These are phyloP conservation scores for Dromiciops gliroides DNA, from an alignment of 2,113 vertebrate genomes.

Conservation along the genomic window DNA sequence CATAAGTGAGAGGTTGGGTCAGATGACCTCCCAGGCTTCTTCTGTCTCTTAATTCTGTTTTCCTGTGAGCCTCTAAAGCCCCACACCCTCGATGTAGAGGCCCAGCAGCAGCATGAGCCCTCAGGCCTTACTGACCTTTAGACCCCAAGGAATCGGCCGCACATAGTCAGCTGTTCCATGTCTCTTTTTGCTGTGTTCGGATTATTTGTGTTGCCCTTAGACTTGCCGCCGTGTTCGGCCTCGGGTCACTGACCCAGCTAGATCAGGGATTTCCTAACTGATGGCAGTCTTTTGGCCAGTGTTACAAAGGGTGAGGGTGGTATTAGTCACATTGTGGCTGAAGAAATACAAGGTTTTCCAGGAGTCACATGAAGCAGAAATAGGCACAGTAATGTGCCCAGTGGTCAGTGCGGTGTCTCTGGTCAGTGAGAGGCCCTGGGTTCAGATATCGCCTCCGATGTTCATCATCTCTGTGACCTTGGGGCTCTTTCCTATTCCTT, in stretches of 20 bases:
- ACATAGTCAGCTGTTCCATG: neutral
- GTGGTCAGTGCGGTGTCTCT: neutral
- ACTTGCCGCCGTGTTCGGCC: neutral
- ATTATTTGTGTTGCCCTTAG: neutral
- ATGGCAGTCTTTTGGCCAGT: neutral
- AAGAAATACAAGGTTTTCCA: neutral
- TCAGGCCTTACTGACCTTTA: too few species aligned
- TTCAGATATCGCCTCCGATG: neutral
- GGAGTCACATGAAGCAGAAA: neutral
- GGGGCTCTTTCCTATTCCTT: neutral
- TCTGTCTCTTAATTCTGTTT: neutral
- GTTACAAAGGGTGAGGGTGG: neutral
- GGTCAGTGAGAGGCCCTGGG: neutral
- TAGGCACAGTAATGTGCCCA: neutral
- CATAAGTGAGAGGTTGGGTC: fast-evolving
- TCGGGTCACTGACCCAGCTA: neutral
- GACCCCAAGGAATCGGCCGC: neutral
- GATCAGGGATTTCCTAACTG: neutral
- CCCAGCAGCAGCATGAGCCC: neutral
- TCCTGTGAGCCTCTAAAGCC: neutral
- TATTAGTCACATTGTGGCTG: neutral
- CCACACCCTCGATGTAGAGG: neutral
- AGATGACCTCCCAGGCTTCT: fast-evolving
- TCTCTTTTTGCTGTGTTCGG: neutral
- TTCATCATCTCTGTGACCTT: neutral